Percentiles rank a stretch among this genome's conserved stretches.
Evolutionary conservation across 2,888 invertebrate genomes (phyloP).

Genomic region (Schrankia costaestrigalis): DNA sequence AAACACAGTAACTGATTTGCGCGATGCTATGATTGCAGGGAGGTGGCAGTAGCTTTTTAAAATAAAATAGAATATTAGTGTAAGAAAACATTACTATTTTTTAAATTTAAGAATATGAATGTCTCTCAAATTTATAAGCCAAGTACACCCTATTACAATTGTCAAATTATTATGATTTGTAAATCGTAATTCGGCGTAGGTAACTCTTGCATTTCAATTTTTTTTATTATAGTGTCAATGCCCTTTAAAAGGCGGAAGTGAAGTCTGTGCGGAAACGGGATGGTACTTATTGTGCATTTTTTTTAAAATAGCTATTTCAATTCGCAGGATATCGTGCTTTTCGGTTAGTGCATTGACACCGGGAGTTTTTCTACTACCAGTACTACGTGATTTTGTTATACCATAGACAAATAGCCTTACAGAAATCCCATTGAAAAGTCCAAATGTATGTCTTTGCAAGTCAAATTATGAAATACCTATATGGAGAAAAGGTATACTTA

Average conservation of each 20-base stretch:
- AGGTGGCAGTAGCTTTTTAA: too few species aligned
- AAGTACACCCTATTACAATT: constrained; percentile 32
- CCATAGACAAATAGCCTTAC: too few species aligned
- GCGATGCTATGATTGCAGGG: too few species aligned
- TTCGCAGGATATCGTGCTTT: constrained; percentile 69
- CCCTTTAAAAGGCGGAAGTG: constrained; percentile 54
- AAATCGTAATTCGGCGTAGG: constrained; percentile 61
- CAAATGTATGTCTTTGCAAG: too few species aligned
- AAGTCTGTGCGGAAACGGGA: constrained; percentile 65
- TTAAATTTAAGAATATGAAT: background rate
- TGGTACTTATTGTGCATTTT: constrained; percentile 64
- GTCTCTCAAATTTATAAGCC: constrained; percentile 13
- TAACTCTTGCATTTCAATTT: constrained; percentile 56
- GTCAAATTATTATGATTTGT: constrained; percentile 37
- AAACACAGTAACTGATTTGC: too few species aligned
- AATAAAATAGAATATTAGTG: too few species aligned
- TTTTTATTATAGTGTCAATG: constrained; percentile 47
- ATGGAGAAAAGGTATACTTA: too few species aligned
- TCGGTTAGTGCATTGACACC: constrained; percentile 41
- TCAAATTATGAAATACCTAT: too few species aligned
- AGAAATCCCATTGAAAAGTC: too few species aligned
- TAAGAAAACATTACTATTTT: too few species aligned
- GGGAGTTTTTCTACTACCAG: too few species aligned
- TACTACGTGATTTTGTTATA: too few species aligned
- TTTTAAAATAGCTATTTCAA: constrained; percentile 59